Conservation (phyloP, 1,140 invertebrate species). For the Neoseiulus cucumeris region DNA sequence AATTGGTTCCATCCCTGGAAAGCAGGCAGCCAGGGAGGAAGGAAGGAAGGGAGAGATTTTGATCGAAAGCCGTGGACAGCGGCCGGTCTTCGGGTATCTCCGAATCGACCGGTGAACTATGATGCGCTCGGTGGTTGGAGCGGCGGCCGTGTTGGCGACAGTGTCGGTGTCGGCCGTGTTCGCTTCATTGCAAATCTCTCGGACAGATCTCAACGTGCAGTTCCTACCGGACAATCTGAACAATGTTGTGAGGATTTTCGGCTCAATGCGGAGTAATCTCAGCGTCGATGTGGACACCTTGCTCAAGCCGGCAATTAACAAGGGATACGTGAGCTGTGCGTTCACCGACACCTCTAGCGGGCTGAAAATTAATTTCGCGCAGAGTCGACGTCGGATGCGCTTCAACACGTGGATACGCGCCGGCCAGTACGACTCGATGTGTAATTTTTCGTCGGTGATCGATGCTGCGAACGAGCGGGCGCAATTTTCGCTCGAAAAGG, state of each 20-base stretch:
- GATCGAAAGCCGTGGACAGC: too few species aligned
- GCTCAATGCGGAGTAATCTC: neutral
- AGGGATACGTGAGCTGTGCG: neutral
- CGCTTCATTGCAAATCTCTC: neutral
- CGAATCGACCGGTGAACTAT: too few species aligned
- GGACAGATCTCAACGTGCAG: neutral
- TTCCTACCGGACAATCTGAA: neutral
- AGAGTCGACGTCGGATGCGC: conserved; percentile 3
- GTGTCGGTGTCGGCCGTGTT: too few species aligned
- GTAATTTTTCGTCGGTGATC: neutral
- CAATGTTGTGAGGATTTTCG: neutral
- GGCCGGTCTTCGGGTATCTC: too few species aligned
- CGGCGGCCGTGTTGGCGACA: too few species aligned
- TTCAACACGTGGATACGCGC: neutral
- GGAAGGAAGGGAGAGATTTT: too few species aligned
- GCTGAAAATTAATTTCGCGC: neutral
- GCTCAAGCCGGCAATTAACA: conserved; percentile 1
- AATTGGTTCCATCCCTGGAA: too few species aligned
- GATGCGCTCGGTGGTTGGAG: too few species aligned
- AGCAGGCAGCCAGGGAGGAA: too few species aligned
- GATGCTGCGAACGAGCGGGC: neutral
- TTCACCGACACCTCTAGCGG: neutral
- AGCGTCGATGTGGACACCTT: neutral
- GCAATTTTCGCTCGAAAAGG: neutral
- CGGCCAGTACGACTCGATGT: neutral